Evolutionary conservation across 1,140 invertebrate genomes (phyloP).

Genomic region (Drosophila fuyamai): DNA sequence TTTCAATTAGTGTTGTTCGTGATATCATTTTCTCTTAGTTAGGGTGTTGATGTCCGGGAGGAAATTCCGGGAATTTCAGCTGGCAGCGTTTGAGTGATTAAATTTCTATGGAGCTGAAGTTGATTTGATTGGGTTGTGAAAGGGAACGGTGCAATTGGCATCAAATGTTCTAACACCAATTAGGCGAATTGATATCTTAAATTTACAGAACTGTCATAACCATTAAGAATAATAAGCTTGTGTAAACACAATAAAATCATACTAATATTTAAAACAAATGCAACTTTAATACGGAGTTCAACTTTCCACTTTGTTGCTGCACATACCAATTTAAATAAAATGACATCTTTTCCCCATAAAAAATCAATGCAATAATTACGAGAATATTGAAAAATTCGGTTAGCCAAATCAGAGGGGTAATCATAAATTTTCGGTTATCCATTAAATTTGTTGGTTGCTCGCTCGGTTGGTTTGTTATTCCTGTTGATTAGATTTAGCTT

Average conservation of each 20-base stretch:
- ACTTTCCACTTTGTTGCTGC: neutral
- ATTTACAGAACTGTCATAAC: neutral
- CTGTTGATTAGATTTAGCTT: constrained; percentile 52
- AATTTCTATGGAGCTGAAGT: constrained; percentile 14
- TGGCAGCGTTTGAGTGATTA: constrained; percentile 7
- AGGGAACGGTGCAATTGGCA: neutral
- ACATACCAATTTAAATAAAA: neutral
- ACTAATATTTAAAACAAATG: neutral
- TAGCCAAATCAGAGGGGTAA: constrained; percentile 24
- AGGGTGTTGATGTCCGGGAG: constrained; percentile 15
- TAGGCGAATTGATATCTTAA: neutral
- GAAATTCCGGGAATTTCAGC: constrained; percentile 7
- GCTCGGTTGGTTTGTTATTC: constrained; percentile 36
- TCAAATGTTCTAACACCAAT: neutral
- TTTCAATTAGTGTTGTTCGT: constrained; percentile 33
- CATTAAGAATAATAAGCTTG: too few relatives aligned
- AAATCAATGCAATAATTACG: constrained; percentile 2
- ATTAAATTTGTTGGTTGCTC: constrained; percentile 40
- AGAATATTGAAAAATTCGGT: constrained; percentile 9
- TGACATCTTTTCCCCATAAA: neutral
- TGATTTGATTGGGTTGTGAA: constrained; percentile 9
- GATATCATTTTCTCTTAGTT: constrained; percentile 28
- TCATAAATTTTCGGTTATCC: constrained; percentile 48
- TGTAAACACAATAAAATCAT: too few relatives aligned
- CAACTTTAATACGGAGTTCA: neutral